Base-by-base conservation (phyloP, 1,140 invertebrate species). In the Pemphigus obesinymphae region DNA sequence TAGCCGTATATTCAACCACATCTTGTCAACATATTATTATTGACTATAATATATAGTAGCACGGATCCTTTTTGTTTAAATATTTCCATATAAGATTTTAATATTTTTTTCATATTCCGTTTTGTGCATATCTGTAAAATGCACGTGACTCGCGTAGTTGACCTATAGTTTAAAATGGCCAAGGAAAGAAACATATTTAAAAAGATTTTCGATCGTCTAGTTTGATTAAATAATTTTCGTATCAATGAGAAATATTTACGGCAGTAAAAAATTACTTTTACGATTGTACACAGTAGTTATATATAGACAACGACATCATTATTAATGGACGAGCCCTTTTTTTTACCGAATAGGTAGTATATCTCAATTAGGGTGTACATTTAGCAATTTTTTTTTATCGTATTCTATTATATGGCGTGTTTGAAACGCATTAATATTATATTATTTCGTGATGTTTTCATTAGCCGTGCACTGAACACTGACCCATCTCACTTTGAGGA, bases 361-460 rank as follows among this genome's bases (percentile, higher is more conserved):
- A 80, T 80, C 55, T 80, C 55, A 63, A 78, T 78, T 61, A 78
- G 31, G 53, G 23, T 63, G 76, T 63, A 58, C 50, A 58, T 78
- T 63, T 63, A 45, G 26, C 53, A 31, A 55, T 23, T 61, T 43
- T 23, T 61, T 43, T 61, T 58, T 61, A 58, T 55, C 29, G 23
- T 58, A 23, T 63, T 3, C 55, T 78, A 29, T 43, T 29, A 78
- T n/a, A n/a, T 78, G 8, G 55, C 55, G 55, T 80, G 76, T 80
- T 31, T 29, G 31, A 40, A 63, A 61, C 50, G 55, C 55, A 80
- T 80, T 37, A 63, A 80, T 80, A 80, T 61, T 40, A 63, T 13
- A 20, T n/a, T n/a, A n/a, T 72, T 48, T 48, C 68, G 68, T 48
- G 68, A 72, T 72, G 48, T 72, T 29, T 72, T 72, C 68, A 48